Evolutionary conservation across 2,888 invertebrate genomes (phyloP).

Genomic region (Balanococcus diminutus): DNA sequence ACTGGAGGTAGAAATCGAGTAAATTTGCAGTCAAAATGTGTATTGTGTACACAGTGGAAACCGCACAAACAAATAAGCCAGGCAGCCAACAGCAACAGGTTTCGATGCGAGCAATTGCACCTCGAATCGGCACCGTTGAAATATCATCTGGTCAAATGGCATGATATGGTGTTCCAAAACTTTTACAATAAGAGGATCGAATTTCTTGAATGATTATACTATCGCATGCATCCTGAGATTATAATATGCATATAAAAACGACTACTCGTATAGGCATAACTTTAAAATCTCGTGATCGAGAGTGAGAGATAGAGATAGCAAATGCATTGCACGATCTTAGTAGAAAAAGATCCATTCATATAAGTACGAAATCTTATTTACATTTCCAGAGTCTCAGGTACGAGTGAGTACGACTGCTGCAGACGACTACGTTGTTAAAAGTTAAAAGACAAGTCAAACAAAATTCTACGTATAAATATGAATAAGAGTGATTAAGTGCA

Average conservation of each 20-base stretch:
- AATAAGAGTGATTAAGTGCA: constrained; percentile 47
- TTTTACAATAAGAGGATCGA: background rate
- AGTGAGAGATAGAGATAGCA: background rate
- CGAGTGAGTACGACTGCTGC: background rate
- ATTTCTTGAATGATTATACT: background rate
- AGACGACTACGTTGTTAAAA: background rate
- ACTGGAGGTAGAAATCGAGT: background rate
- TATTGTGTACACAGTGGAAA: background rate
- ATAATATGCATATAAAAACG: background rate
- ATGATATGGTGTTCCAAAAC: background rate
- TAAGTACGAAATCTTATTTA: constrained; percentile 41
- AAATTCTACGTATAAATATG: background rate
- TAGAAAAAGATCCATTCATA: background rate
- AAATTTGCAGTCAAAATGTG: background rate
- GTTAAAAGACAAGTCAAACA: background rate
- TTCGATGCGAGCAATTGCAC: background rate
- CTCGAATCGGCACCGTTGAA: background rate
- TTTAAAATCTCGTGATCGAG: background rate
- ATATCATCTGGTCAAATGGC: background rate
- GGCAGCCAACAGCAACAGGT: background rate
- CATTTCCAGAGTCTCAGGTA: background rate
- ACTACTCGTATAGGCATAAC: background rate
- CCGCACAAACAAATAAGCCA: background rate
- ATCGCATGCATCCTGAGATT: background rate
- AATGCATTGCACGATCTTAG: background rate